Conservation (phyloP, 2,888 invertebrate species). For the Microctonus brassicae region DNA sequence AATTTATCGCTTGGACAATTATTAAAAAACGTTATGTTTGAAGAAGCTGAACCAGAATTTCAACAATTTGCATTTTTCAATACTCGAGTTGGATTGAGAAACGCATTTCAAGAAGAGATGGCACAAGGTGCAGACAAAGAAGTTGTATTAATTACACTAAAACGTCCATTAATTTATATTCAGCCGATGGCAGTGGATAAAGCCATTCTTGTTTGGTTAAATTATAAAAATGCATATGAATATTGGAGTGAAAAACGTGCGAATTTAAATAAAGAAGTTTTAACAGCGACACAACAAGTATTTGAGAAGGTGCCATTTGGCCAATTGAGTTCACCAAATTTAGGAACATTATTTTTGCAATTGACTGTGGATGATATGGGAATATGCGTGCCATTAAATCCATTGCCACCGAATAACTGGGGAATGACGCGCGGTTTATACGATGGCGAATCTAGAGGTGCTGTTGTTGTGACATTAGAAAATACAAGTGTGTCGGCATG, state of each 20-base stretch:
- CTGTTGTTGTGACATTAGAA: conserved; percentile 95
- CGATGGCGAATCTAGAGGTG: conserved; percentile 86
- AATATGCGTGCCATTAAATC: conserved; percentile 92
- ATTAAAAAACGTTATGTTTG: conserved; percentile 92
- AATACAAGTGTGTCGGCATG: conserved; percentile 97
- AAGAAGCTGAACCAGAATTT: conserved; percentile 97
- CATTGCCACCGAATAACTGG: conserved; percentile 80
- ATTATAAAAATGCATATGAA: conserved; percentile 99
- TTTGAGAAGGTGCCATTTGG: conserved; percentile 85
- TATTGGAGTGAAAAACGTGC: conserved; percentile 98
- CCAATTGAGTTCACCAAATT: conserved; percentile 82
- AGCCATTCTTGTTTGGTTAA: conserved; percentile 98
- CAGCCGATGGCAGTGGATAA: conserved; percentile 98
- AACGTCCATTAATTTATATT: conserved; percentile 94
- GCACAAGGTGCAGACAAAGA: conserved; percentile 86
- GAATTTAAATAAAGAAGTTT: conserved; percentile 89
- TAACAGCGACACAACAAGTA: conserved; percentile 81
- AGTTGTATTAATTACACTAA: conserved; percentile 90
- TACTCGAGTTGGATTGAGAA: conserved; percentile 88
- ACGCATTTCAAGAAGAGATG: conserved; percentile 92
- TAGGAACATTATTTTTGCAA: conserved; percentile 93
- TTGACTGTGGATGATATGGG: conserved; percentile 97
- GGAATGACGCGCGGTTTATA: conserved; percentile 75
- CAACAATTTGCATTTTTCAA: conserved; percentile 99
- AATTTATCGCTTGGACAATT: conserved; percentile 96